phyloP scores from a whole-genome alignment of 2,113 vertebrate species.

The Phalacrocorax carbo region DNA sequence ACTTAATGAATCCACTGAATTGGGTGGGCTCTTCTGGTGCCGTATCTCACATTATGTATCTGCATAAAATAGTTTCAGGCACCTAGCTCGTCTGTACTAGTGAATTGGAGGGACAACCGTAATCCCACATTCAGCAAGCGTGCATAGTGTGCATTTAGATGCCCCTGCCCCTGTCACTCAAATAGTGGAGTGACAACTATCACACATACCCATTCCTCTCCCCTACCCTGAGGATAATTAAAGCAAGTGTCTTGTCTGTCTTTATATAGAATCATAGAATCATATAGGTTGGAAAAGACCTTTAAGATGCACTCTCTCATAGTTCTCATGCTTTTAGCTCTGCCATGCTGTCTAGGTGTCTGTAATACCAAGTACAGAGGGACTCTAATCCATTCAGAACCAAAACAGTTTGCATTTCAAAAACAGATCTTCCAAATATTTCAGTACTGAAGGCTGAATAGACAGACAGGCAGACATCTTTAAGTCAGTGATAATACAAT shows the following conservation, averaged over 20 bases:
- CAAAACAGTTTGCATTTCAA: background rate
- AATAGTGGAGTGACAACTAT: accelerated
- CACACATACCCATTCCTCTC: background rate
- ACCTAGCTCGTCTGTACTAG: accelerated
- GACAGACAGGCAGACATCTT: background rate
- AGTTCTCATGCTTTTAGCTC: background rate
- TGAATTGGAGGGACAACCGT: background rate
- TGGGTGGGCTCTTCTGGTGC: background rate
- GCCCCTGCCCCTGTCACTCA: accelerated
- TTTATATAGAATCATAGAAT: background rate
- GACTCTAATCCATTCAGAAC: background rate
- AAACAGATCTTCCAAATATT: background rate
- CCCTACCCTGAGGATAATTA: background rate
- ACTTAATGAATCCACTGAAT: background rate
- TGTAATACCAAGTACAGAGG: background rate
- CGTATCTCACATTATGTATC: accelerated
- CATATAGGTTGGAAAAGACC: background rate
- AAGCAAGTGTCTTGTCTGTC: background rate
- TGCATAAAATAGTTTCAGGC: background rate
- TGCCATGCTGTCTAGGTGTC: background rate
- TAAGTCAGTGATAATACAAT: background rate
- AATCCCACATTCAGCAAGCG: background rate
- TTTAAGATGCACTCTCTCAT: background rate
- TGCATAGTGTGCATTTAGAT: background rate
- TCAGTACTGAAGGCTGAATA: background rate